Evolutionary conservation across 37 sponge, comb jelly and placozoan species (phyloP), one percentile per base, ranked within the genome.

Genomic region (Ianthella basta): DNA sequence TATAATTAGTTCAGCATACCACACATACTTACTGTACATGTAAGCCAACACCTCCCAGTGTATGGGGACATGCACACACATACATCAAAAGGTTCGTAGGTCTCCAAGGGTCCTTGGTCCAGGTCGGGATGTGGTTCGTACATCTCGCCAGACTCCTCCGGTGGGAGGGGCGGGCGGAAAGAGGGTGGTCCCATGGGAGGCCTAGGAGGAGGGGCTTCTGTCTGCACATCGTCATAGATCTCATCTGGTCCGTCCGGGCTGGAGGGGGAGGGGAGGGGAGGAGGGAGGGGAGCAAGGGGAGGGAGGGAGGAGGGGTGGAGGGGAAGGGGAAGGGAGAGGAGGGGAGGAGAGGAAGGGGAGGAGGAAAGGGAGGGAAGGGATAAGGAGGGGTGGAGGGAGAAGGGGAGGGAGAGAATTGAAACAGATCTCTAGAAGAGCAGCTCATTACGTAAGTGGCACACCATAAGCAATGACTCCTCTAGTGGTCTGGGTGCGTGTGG

Each of bases 1-100:
- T n/a, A n/a, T n/a, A n/a, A n/a, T n/a, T n/a, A n/a, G n/a, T n/a
- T n/a, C n/a, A n/a, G n/a, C n/a, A n/a, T n/a, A n/a, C n/a, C 50
- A 44, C 50, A 44, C 50, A 44, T 8, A 44, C 50, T 10, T 10
- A 8, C 50, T 44, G 50, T 8, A 44, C 50, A 44, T 3, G 8
- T 8, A 44, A 3, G n/a, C n/a, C n/a, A n/a, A n/a, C n/a, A n/a
- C n/a, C n/a, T n/a, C n/a, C n/a, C n/a, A n/a, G n/a, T n/a, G n/a
- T n/a, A 8, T 44, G 8, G 3, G 50, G 3, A 44, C 50, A 44
- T 44, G 50, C 50, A 44, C 50, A 44, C 5, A 33, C 54, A 4
- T 1, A 75, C 78, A 24, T 75, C 80, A 36, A 89, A 89, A 25
- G 92, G 89, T 18, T 86, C 63, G 34, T 69, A 83, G 55, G n/a